Evolutionary conservation across 1,140 invertebrate species (phyloP).

Genomic region (Antheraea pernyi): DNA sequence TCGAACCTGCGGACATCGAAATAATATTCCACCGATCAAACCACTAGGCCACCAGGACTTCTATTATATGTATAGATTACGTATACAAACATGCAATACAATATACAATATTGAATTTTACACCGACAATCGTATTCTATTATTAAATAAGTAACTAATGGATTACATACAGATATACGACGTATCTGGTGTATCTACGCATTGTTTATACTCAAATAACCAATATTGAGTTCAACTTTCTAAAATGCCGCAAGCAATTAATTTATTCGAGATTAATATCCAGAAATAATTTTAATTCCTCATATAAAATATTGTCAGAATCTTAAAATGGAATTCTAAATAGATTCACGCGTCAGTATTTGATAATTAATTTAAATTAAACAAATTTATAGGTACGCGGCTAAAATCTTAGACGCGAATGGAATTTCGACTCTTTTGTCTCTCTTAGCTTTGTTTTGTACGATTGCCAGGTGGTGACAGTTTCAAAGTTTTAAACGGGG

Average conservation of each 20-base stretch:
- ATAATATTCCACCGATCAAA: too few relatives aligned
- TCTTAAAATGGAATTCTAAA: neutral
- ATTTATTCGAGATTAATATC: neutral
- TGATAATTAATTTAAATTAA: slow-evolving; percentile 1
- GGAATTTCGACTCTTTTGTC: slow-evolving; percentile 38
- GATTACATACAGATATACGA: neutral
- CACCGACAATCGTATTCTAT: neutral
- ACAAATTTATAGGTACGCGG: neutral
- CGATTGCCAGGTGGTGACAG: slow-evolving; percentile 48
- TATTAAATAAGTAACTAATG: neutral
- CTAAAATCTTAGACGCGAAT: neutral
- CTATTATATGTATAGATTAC: too few relatives aligned
- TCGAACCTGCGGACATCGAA: too few relatives aligned
- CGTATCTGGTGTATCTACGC: neutral
- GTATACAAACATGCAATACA: too few relatives aligned
- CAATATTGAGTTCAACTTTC: neutral
- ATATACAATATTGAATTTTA: too few relatives aligned
- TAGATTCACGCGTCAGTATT: neutral
- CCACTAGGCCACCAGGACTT: too few relatives aligned
- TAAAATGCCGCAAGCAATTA: neutral
- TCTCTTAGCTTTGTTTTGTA: slow-evolving; percentile 38
- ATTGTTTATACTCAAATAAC: neutral
- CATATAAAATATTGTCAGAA: neutral
- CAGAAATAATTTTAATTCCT: neutral
- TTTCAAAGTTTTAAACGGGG: slow-evolving; percentile 44